phyloP scores from a whole-genome alignment of 2,797 vertebrate genomes.

The Ibycter americanus region DNA sequence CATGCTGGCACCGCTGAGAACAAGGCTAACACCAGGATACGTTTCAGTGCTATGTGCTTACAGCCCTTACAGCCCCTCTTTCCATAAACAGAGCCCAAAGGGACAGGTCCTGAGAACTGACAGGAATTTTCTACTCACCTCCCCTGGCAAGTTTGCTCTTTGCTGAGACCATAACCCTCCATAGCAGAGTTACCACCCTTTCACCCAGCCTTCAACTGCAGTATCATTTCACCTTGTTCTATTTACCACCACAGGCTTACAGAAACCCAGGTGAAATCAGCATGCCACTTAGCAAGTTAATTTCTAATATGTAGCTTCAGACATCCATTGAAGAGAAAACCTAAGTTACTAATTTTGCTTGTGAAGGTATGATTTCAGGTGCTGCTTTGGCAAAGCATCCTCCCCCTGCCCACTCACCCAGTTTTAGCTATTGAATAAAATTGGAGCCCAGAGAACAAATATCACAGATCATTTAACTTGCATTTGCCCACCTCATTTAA shows the following conservation, averaged over 20 bases:
- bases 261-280: neutral
- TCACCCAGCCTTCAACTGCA: rapidly evolving
- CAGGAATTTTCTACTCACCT: neutral
- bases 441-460: neutral
- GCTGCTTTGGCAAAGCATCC: neutral
- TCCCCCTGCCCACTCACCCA: rapidly evolving
- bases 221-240: too few relatives aligned
- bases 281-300: neutral
- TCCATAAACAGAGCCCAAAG: neutral
- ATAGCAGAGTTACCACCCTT: neutral
- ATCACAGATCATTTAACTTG: neutral
- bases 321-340: neutral
- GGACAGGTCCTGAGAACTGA: neutral
- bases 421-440: neutral
- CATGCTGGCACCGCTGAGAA: neutral
- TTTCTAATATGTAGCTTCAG: neutral
- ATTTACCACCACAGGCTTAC: neutral
- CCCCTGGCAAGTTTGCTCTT: neutral
- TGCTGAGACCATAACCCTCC: neutral
- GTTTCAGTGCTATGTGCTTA: neutral
- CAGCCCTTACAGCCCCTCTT: neutral
- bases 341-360: neutral
- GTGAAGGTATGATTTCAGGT: neutral
- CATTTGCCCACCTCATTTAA: neutral
- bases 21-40: neutral